Conservation (phyloP, 2,797 vertebrate genomes). For the Zalophus californianus region DNA sequence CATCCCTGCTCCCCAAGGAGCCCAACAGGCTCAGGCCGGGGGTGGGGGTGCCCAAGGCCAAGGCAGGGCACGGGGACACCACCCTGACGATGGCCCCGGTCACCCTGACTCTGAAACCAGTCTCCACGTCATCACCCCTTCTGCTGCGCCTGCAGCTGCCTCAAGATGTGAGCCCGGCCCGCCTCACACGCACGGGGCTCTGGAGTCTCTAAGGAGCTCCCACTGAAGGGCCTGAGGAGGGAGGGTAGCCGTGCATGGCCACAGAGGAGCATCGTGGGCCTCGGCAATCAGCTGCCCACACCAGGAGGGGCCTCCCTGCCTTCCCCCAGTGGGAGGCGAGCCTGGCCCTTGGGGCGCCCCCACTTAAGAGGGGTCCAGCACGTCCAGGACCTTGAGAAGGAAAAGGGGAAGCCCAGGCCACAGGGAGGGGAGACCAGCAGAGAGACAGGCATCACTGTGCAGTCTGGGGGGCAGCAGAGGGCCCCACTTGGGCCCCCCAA, state of each 20-base stretch:
- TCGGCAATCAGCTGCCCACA: neutral
- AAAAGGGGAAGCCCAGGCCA: neutral
- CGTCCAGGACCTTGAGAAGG: neutral
- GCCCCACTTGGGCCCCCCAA: too few relatives aligned
- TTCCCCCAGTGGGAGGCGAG: neutral
- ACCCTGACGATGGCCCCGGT: neutral
- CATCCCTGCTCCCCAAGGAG: neutral
- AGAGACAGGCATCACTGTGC: neutral
- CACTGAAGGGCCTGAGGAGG: neutral
- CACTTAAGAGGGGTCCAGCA: too few relatives aligned
- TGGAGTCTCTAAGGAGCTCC: neutral
- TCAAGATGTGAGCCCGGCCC: neutral
- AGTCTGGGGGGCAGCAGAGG: neutral
- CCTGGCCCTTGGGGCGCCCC: neutral
- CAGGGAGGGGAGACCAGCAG: too few relatives aligned
- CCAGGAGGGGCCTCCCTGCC: neutral
- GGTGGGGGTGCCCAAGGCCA: too few relatives aligned
- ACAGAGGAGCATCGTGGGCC: neutral
- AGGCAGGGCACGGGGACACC: neutral
- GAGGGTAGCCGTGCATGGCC: too few relatives aligned
- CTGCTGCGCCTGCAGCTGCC: too few relatives aligned
- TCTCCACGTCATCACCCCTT: neutral
- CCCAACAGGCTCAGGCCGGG: neutral
- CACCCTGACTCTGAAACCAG: neutral
- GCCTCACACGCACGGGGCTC: too few relatives aligned